Percentiles rank a stretch among this genome's conserved stretches.
phyloP scores from a whole-genome alignment of 2,888 invertebrate species.

The Mythimna albipuncta region DNA sequence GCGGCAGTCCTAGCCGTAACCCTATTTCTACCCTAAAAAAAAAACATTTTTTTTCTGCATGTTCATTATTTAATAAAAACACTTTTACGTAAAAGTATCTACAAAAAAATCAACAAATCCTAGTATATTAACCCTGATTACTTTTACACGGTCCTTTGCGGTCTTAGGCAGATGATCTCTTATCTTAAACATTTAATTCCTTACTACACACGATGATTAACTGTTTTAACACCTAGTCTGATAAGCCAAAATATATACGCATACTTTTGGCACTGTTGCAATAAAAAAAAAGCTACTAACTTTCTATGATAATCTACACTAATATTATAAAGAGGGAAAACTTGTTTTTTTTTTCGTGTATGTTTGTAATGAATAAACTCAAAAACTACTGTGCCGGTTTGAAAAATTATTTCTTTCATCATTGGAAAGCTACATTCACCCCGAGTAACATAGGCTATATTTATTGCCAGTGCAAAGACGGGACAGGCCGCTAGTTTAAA shows the following conservation, averaged over 20 bases:
- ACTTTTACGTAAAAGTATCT: not conserved
- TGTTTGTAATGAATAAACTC: too few relatives aligned
- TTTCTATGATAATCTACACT: too few relatives aligned
- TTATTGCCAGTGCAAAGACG: too few relatives aligned
- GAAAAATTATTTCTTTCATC: too few relatives aligned
- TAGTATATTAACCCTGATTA: constrained; percentile 5
- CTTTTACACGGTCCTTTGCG: constrained; percentile 39
- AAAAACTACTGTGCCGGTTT: too few relatives aligned
- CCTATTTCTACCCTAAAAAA: not conserved
- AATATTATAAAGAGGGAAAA: too few relatives aligned
- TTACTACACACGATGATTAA: constrained; percentile 38
- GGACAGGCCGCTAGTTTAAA: too few relatives aligned
- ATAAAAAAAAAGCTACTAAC: too few relatives aligned
- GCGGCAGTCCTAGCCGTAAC: too few relatives aligned
- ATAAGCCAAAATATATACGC: constrained; percentile 13
- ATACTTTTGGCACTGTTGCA: not conserved
- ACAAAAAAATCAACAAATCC: not conserved
- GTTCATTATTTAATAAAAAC: not conserved
- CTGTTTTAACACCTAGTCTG: constrained; percentile 34
- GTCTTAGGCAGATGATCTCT: constrained; percentile 46
- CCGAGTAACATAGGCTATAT: too few relatives aligned
- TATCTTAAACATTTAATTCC: constrained; percentile 60
- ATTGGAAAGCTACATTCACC: too few relatives aligned
- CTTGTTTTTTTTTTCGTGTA: too few relatives aligned
- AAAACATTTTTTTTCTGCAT: not conserved